Evolutionary conservation across 2,888 invertebrate genomes (phyloP), one percentile per base, ranked within the genome.

Genomic region (Xanthostigma xanthostigma): DNA sequence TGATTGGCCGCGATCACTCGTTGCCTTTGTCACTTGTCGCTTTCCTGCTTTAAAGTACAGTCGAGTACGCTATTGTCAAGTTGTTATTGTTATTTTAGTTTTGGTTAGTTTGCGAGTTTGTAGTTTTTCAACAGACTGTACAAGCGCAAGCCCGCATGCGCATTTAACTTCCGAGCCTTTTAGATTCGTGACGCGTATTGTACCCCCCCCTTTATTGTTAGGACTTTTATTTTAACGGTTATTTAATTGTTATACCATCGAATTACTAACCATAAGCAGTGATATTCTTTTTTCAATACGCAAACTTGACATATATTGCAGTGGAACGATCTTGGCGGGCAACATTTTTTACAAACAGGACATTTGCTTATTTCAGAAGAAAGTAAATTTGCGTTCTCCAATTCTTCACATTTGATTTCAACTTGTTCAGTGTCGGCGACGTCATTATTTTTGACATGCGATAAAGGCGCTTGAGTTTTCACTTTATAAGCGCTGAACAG

Each of bases 231-330:
- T 17, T 17, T 17, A 17, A 2, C 17, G 17, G 17, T 17, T 17
- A 41, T 39, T 41, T 40, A 45, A 45, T 41, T 41, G 33, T n/a
- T 36, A 38, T 34, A 27, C 11, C 12, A 17, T 4, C 17, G 17
- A 17, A 17, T 46, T 40, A 63, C 70, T 64, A 67, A 83, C 86
- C 87, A 88, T 62, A 79, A 81, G 60, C 89, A 84, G 68, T 87
- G 84, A 66, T 84, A 85, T 61, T 83, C 85, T 57, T 84, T 75
- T 54, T 82, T 79, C 52, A 81, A 74, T 17, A 91, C 78, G 65
- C 89, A 90, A 44, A 80, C 78, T 61, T 88, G 81, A 64, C 94
- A 95, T 49, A 85, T 74, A 54, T 75, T 74, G 63, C 94, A 94
- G 61, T 91, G 90, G 60, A 81, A 77, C 38, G 86, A 80, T 55